Base-by-base conservation (phyloP, 2,888 invertebrate genomes). In the Eupithecia dodoneata region DNA sequence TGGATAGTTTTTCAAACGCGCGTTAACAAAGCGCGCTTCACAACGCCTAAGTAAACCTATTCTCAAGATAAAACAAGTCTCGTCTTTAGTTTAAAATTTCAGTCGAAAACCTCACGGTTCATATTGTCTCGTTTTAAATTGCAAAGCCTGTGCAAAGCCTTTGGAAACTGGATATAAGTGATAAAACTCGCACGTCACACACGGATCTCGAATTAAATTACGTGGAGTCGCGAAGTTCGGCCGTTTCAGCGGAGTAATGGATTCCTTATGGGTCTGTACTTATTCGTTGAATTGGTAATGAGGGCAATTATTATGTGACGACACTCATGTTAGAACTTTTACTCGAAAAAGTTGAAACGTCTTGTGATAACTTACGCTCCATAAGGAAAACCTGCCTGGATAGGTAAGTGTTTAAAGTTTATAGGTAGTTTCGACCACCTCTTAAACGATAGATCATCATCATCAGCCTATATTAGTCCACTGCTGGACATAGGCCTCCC, bases 251-350 rank as follows among this genome's bases (percentile, higher is more conserved):
- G 59, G 70, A 73, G 74, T 76, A 80, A 81, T 80, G 80, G 78
- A 76, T 73, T 76, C 76, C 80, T 81, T 80, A 81, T 79, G 74
- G 72, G 74, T 59, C 70, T 72, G 74, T 74, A 73, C 74, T 76
- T 76, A 66, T 65, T 52, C 70, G 55, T 59, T 73, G 49, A 75
- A 65, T 71, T 71, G 70, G 71, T 75, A 71, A 70, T 70, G 70
- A 69, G 67, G 4, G 67, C 67, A 69, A 69, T 69, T 69, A 69
- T 78, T 78, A 73, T 78, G 71, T 42, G 55, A 41, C 52, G 44
- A 71, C 70, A 49, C 67, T 42, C 67, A 7, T 45, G 63, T 63
- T 55, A 55, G n/a, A 69, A 69, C 67, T 69, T 69, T 69, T 45
- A 44, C 42, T 69, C 7, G 15, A 30, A 63, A 63, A 69, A 69